Percentiles rank a stretch among this genome's conserved stretches.
Evolutionary conservation across 1,140 invertebrate species (phyloP).

Genomic region (Pissodes strobi): DNA sequence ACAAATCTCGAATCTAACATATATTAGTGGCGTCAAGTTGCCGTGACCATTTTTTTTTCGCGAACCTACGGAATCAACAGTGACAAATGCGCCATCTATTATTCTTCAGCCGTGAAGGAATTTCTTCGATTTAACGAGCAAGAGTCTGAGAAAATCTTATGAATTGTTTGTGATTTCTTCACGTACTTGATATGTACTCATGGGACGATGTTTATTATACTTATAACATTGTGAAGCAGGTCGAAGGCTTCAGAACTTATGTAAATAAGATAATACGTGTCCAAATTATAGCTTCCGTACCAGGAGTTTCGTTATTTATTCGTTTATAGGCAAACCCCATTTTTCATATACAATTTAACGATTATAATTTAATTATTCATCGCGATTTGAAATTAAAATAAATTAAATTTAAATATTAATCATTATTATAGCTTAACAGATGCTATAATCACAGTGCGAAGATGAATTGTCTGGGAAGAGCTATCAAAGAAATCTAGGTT

Average conservation of each 20-base stretch:
- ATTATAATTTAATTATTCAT: too few species aligned
- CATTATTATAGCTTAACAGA: too few species aligned
- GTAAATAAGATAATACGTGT: slow-evolving; percentile 9
- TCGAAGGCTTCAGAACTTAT: slow-evolving; percentile 1
- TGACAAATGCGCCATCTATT: slow-evolving; percentile 20
- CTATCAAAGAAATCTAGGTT: too few species aligned
- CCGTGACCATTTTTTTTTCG: not conserved
- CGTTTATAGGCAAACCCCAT: too few species aligned
- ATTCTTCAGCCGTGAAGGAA: slow-evolving; percentile 14
- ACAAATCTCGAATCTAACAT: too few species aligned
- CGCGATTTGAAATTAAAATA: too few species aligned
- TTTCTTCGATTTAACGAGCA: slow-evolving; percentile 28
- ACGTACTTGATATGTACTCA: slow-evolving; percentile 17
- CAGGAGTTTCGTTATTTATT: too few species aligned
- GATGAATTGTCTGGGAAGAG: too few species aligned
- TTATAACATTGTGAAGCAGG: slow-evolving; percentile 12
- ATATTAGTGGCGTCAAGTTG: not conserved
- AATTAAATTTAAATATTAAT: too few species aligned
- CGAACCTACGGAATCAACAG: not conserved
- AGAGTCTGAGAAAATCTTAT: slow-evolving; percentile 6
- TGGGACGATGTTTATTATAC: slow-evolving; percentile 14
- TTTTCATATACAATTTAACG: too few species aligned
- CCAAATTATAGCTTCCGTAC: slow-evolving; percentile 2
- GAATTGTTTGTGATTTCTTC: slow-evolving; percentile 21
- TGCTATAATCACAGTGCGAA: too few species aligned